Evolutionary conservation across 2,888 invertebrate genomes (phyloP), one percentile per base, ranked within the genome.

Genomic region (Sarcophaga carnaria): DNA sequence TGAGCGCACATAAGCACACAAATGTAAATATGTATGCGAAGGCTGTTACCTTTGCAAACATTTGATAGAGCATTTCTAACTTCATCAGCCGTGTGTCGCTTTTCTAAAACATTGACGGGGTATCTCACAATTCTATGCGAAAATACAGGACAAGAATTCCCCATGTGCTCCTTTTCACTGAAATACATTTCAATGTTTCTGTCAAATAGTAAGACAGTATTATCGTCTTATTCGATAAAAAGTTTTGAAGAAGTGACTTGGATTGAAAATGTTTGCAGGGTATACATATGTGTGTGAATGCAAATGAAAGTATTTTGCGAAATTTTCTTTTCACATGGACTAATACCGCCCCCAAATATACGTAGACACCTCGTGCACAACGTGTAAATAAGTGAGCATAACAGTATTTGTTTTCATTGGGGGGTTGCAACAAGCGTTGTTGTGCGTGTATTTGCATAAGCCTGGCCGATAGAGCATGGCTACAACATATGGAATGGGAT

Each of bases 271-370:
- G 59, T 59, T n/a, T 59, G 59, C n/a, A 59, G n/a, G 59, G 59
- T 37, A 37, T 2, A 59, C 22, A 0, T 6, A 59, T 59, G n/a
- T 70, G 54, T 49, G 25, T 3, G 70, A 17, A 12, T 27, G 10
- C 25, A 71, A 71, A 71, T 60, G 8, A 45, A 62, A 62, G n/a
- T 59, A 59, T 59, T 59, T 59, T 72, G 11, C 60, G 27, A 37
- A 72, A 72, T 59, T 37, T 27, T 72, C 60, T 72, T 25, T 49
- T 45, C 54, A 25, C 25, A 54, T 25, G 37, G 37, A 66, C 12
- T 27, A 8, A 70, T 4, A 27, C 1, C 14, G 10, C 2, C 8
- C 22, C 11, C 12, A 0, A 8, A 70, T 27, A 71, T 27, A 54
- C 37, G 2, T 0, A 27, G 37, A 6, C 27, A 59, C 6, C 1